phyloP scores from a whole-genome alignment of 2,113 vertebrate species.

The Casuarius casuarius region DNA sequence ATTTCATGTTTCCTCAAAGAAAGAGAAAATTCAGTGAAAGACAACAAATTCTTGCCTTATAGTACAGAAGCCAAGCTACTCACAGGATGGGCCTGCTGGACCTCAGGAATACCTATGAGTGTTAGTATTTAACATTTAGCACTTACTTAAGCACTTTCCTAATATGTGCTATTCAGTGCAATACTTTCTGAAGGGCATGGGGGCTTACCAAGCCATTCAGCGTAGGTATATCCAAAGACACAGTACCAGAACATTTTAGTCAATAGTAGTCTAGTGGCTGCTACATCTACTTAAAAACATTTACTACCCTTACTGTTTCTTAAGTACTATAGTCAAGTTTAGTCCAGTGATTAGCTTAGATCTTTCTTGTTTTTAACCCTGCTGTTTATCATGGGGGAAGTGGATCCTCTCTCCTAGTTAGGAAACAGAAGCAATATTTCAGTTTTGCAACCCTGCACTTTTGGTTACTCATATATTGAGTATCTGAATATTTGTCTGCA shows the following conservation, averaged over 20 bases:
- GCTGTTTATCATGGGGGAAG: neutral
- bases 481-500: neutral
- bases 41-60: neutral
- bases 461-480: neutral
- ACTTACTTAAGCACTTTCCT: neutral
- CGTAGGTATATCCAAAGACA: neutral
- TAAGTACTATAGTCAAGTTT: neutral
- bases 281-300: neutral
- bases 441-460: neutral
- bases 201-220: fast-evolving
- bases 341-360: neutral
- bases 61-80: neutral
- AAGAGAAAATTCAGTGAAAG: neutral
- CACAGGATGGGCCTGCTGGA: neutral
- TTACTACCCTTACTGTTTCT: neutral
- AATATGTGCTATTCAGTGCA: neutral
- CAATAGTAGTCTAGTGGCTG: neutral
- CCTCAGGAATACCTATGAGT: neutral
- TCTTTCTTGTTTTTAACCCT: neutral
- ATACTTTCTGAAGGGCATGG: neutral
- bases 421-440: neutral
- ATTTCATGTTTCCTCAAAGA: neutral
- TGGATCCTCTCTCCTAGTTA: neutral
- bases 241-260: neutral
- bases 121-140: neutral